Evolutionary conservation across 2,888 invertebrate genomes (phyloP).

Genomic region (Epinotia demarniana): DNA sequence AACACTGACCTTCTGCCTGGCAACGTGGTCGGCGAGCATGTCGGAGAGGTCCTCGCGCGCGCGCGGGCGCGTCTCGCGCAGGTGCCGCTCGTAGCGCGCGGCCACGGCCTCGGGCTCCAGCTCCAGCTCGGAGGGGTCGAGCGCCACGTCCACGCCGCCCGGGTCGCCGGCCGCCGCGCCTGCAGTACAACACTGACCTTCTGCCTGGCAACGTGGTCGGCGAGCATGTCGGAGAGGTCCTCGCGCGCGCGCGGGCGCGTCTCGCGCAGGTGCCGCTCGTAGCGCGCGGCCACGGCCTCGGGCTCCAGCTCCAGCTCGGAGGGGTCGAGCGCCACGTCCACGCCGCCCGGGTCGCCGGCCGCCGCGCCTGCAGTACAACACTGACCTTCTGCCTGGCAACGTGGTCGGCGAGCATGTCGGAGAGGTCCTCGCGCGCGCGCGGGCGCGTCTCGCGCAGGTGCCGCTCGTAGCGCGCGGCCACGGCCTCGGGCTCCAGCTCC

Average conservation of each 20-base stretch:
- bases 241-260: constrained; percentile 95
- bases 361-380: constrained; percentile 47
- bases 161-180: constrained; percentile 63
- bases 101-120: constrained; percentile 98
- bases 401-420: constrained; percentile 99
- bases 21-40: constrained; percentile 99
- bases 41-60: constrained; percentile 98
- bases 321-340: constrained; percentile 98
- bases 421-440: constrained; percentile 96
- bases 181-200: constrained; percentile 85
- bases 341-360: constrained; percentile 85
- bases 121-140: constrained; percentile 99
- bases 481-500: constrained; percentile 97
- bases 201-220: constrained; percentile 98
- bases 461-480: constrained; percentile 98
- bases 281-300: constrained; percentile 97
- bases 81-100: constrained; percentile 97
- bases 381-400: constrained; percentile 96
- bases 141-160: constrained; percentile 95
- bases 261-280: constrained; percentile 98
- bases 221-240: constrained; percentile 99
- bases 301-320: constrained; percentile 98
- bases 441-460: constrained; percentile 97
- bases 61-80: constrained; percentile 96
- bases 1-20: constrained; percentile 92